A percentile compares a stretch with the other conserved stretches of the same genome.
phyloP scores from a whole-genome alignment of 2,888 invertebrate species.

The Pteria penguin region DNA sequence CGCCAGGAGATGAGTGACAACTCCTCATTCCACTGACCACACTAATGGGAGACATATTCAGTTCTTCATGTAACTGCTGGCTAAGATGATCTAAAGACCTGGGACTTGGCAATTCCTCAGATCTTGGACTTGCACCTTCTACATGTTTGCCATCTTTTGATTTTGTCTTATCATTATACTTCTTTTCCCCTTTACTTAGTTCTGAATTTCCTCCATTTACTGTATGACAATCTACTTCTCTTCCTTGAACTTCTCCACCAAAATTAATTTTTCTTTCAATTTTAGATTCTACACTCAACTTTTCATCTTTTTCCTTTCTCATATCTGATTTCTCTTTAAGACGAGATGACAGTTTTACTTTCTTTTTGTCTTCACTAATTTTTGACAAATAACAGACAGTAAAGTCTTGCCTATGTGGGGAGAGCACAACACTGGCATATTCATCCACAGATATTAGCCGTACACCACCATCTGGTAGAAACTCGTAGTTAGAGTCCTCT shows the following conservation, averaged over 20 bases:
- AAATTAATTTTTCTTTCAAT: not conserved
- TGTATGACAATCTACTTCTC: slow-evolving; percentile 10
- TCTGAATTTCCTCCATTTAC: too few species aligned
- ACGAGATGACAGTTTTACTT: not conserved
- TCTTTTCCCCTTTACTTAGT: too few species aligned
- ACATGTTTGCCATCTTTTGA: not conserved
- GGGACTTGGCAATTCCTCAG: not conserved
- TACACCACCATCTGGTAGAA: slow-evolving; percentile 68
- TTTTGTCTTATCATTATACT: not conserved
- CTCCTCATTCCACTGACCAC: slow-evolving; percentile 51
- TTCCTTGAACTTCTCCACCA: not conserved
- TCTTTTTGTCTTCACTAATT: slow-evolving; percentile 59
- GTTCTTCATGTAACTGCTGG: slow-evolving; percentile 35
- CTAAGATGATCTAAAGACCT: slow-evolving; percentile 3
- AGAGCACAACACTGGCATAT: slow-evolving; percentile 70
- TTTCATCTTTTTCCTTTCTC: slow-evolving; percentile 1
- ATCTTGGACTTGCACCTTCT: not conserved
- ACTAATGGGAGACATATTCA: slow-evolving; percentile 61
- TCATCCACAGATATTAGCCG: slow-evolving; percentile 69
- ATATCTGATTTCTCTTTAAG: not conserved
- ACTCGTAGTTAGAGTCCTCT: slow-evolving; percentile 55
- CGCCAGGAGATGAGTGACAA: slow-evolving; percentile 49
- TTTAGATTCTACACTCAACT: not conserved
- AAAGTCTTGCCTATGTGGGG: slow-evolving; percentile 72
- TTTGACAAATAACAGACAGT: slow-evolving; percentile 72